Evolutionary conservation across 2,113 vertebrate genomes (phyloP), one percentile per base, ranked within the genome.

Genomic region (Bambusicola thoracicus): DNA sequence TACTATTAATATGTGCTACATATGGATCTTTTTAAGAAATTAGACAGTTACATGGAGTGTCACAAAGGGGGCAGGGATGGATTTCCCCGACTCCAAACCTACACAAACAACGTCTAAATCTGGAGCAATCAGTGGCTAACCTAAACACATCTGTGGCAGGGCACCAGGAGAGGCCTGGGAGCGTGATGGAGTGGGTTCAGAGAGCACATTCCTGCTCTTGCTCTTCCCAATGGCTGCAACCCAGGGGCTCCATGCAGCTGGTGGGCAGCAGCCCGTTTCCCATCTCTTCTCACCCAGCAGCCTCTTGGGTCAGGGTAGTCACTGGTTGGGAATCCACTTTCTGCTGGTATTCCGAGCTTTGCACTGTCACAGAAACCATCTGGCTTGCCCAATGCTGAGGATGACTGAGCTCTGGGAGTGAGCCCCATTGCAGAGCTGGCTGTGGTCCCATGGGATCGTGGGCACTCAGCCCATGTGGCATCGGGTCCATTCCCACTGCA

Each of bases 21-120:
- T 74, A 81, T 92, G 91, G 73, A 92, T 90, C 76, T 55, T 25
- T 56, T 94, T 68, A 77, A 77, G 89, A 95, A 95, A 96, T 93
- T 90, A 92, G 79, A 69, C 87, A 92, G 59, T 78, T 93, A 75
- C 82, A 88, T 51, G 21, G 66, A 72, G 20, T 68, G 14, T 77
- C 83, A 90, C 41, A 73, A 90, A 93, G 62, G 27, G n/a, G 36
- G 48, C 14, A 65, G 65, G 27, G 69, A 12, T 53, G 53, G 25
- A n/a, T 68, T 91, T 72, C 63, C 68, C 56, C 68, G 20, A 78
- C 63, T 77, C 30, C 73, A 83, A 76, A 68, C 51, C 46, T 77
- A n/a, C 44, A 11, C 22, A 85, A 80, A 32, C 41, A 91, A 73
- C 3, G 13, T 7, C 4, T 73, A 46, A 59, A 74, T 62, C 10